phyloP scores from a whole-genome alignment of 2,888 invertebrate species.

The Polietes domitor region DNA sequence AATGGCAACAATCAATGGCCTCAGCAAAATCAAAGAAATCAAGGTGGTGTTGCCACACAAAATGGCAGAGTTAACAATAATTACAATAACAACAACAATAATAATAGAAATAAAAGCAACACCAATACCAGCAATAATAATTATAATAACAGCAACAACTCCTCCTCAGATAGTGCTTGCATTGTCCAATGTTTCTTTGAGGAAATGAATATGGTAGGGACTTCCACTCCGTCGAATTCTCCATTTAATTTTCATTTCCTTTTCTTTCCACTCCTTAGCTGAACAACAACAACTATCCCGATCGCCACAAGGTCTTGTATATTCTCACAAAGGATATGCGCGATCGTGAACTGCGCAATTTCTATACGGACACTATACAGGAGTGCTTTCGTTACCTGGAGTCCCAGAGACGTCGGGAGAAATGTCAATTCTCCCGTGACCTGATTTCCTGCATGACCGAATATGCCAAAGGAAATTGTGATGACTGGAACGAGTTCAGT shows the following conservation, averaged over 20 bases:
- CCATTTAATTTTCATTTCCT: background rate
- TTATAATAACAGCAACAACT: conserved; percentile 66
- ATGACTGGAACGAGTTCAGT: conserved; percentile 86
- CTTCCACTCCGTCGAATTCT: background rate
- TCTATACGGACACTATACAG: conserved; percentile 86
- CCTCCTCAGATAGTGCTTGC: conserved; percentile 80
- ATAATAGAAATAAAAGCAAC: conserved; percentile 55
- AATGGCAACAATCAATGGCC: conserved; percentile 46
- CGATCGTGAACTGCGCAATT: conserved; percentile 85
- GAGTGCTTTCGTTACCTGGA: conserved; percentile 87
- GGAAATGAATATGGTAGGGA: conserved; percentile 85
- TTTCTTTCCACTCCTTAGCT: conserved; percentile 70
- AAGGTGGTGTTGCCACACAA: background rate
- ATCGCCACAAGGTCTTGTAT: conserved; percentile 84
- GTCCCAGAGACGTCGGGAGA: conserved; percentile 83
- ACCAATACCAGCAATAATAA: conserved; percentile 60
- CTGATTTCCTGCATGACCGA: conserved; percentile 86
- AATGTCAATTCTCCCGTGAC: conserved; percentile 86
- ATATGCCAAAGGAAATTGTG: conserved; percentile 87
- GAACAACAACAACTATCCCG: conserved; percentile 82
- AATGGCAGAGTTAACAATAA: conserved; percentile 39
- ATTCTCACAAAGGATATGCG: conserved; percentile 84
- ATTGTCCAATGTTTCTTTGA: conserved; percentile 87
- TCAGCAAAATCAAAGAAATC: conserved; percentile 50
- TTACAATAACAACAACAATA: conserved; percentile 10